phyloP scores from a whole-genome alignment of 2,797 vertebrate species.

The Coregonus suidteri region DNA sequence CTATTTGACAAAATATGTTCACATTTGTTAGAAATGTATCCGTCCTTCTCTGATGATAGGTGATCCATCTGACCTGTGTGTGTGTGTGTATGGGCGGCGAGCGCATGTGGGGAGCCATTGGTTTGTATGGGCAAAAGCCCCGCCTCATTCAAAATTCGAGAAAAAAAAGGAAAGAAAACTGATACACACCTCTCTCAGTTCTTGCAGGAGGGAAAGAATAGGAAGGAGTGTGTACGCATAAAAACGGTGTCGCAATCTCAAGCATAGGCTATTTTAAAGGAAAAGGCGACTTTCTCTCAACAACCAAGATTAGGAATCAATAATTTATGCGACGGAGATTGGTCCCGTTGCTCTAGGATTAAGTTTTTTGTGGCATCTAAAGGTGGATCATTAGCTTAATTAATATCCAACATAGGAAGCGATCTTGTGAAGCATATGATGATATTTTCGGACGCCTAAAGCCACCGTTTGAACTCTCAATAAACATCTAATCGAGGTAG shows the following conservation, averaged over 20 bases:
- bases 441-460: constrained; percentile 66
- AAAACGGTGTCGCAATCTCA: constrained; percentile 66
- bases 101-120: not conserved
- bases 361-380: constrained; percentile 73
- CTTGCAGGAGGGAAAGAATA: constrained; percentile 74
- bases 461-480: constrained; percentile 69
- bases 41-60: not conserved
- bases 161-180: constrained; percentile 70
- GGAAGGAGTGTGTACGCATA: constrained; percentile 70
- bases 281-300: constrained; percentile 49
- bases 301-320: constrained; percentile 48
- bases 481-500: constrained; percentile 73
- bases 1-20: not conserved
- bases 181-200: constrained; percentile 73
- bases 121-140: constrained; percentile 78
- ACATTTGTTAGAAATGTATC: not conserved
- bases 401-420: constrained; percentile 72
- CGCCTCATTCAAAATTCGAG: constrained; percentile 82
- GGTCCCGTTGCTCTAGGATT: constrained; percentile 68
- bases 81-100: constrained; percentile 36
- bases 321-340: constrained; percentile 55
- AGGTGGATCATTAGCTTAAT: constrained; percentile 66
- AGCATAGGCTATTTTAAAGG: constrained; percentile 45
- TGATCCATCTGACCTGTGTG: not conserved
- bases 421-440: constrained; percentile 73